phyloP scores from a whole-genome alignment of 2,888 invertebrate genomes.

The Caenorhabditis sulstoni region DNA sequence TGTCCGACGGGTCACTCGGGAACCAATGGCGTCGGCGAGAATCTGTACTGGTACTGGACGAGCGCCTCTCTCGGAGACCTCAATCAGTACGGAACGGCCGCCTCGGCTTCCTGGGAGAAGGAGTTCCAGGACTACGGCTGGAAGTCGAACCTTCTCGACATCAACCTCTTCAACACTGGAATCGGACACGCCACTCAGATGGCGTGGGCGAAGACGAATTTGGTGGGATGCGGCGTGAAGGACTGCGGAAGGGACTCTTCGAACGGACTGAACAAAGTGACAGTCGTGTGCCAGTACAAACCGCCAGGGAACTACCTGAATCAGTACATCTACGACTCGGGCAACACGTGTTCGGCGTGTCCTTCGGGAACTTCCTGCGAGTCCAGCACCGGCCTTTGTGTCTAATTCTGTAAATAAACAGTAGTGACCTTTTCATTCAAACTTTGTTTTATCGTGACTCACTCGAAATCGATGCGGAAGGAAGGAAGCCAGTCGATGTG shows the following conservation, averaged over 20 bases:
- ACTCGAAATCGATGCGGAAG: neutral
- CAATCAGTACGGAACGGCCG: slow-evolving; percentile 39
- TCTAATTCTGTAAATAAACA: slow-evolving; percentile 11
- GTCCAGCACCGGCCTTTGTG: slow-evolving; percentile 35
- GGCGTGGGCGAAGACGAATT: slow-evolving; percentile 46
- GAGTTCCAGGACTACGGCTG: slow-evolving; percentile 52
- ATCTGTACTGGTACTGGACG: slow-evolving; percentile 34
- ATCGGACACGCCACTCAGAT: slow-evolving; percentile 52
- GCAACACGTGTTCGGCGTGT: slow-evolving; percentile 43
- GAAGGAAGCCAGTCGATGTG: neutral
- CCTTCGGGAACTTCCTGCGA: slow-evolving; percentile 52
- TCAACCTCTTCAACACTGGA: slow-evolving; percentile 41
- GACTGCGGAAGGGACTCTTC: slow-evolving; percentile 37
- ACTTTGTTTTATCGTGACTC: neutral
- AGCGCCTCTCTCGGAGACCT: slow-evolving; percentile 26
- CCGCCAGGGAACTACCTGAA: slow-evolving; percentile 46
- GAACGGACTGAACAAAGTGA: slow-evolving; percentile 54
- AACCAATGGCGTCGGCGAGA: slow-evolving; percentile 45
- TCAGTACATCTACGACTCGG: slow-evolving; percentile 36
- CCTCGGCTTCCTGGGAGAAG: slow-evolving; percentile 14
- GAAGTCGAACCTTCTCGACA: slow-evolving; percentile 32
- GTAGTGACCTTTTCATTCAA: neutral
- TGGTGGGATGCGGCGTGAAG: slow-evolving; percentile 55
- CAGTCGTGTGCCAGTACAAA: slow-evolving; percentile 61
- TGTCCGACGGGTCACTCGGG: slow-evolving; percentile 41